These are phyloP conservation scores for Cyanoramphus novaezelandiae DNA, from an alignment of 2,113 vertebrate genomes.

Conservation along the genomic window DNA sequence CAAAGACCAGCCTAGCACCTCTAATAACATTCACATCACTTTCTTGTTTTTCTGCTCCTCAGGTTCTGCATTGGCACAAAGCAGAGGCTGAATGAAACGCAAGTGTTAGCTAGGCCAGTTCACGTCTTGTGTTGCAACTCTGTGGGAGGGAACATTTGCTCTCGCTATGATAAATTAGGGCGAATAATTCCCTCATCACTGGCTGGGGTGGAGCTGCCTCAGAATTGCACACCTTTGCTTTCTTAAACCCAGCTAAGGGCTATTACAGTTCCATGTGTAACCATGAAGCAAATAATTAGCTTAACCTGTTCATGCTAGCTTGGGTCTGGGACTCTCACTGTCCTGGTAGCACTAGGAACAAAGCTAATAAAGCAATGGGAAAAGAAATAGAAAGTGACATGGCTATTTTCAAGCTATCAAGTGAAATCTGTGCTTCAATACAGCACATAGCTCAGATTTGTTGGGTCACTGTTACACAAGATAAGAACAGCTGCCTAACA, in stretches of 20 bases:
- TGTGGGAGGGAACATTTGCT: neutral
- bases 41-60: neutral
- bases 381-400: neutral
- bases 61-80: neutral
- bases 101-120: neutral
- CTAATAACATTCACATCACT: neutral
- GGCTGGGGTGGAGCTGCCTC: constrained; percentile 14
- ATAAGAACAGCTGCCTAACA: constrained; percentile 22
- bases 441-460: neutral
- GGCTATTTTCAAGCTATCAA: neutral
- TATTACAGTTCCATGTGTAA: neutral
- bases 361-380: neutral
- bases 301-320: neutral
- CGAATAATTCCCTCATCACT: constrained; percentile 25
- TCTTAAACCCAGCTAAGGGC: neutral
- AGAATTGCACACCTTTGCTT: neutral
- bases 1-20: neutral
- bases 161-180: neutral
- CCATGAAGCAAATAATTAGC: neutral
- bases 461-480: neutral
- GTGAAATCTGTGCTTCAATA: neutral
- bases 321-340: neutral
- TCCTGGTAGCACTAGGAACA: neutral
- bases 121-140: neutral
- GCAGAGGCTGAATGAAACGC: neutral